Conservation (phyloP, 2,113 vertebrate genomes). For the Spheniscus mendiculus region DNA sequence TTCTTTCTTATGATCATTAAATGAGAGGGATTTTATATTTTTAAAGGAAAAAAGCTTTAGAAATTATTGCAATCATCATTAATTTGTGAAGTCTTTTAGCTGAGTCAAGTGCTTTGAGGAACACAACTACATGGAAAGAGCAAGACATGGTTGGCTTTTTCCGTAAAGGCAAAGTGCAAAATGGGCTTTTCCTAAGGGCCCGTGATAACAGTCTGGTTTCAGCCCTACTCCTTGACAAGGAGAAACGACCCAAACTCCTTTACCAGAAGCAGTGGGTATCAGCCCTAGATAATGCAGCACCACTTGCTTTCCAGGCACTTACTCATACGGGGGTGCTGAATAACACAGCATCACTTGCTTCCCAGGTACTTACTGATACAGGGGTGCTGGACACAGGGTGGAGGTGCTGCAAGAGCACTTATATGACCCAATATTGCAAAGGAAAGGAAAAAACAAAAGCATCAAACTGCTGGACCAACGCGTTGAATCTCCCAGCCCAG, state of each 20-base stretch:
- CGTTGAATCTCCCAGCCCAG: not conserved
- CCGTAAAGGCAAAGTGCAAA: not conserved
- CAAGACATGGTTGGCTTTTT: not conserved
- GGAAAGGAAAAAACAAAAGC: not conserved
- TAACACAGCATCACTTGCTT: not conserved
- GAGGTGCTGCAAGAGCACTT: not conserved
- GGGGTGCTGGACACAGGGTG: not conserved
- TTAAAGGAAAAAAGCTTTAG: not conserved
- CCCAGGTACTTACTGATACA: accelerated
- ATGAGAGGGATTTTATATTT: not conserved
- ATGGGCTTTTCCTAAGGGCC: not conserved
- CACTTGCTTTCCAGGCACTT: not conserved
- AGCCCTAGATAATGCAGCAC: not conserved
- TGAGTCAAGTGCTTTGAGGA: not conserved
- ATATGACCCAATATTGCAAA: accelerated
- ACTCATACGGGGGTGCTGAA: not conserved
- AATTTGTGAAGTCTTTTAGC: not conserved
- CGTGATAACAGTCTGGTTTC: not conserved
- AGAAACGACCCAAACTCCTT: not conserved
- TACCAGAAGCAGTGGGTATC: not conserved
- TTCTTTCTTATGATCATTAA: not conserved
- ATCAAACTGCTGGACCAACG: not conserved
- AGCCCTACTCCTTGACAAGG: not conserved
- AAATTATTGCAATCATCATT: not conserved
- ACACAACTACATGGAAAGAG: not conserved